These are phyloP conservation scores for Micromys minutus DNA, from an alignment of 2,113 vertebrate genomes.

Conservation along the genomic window DNA sequence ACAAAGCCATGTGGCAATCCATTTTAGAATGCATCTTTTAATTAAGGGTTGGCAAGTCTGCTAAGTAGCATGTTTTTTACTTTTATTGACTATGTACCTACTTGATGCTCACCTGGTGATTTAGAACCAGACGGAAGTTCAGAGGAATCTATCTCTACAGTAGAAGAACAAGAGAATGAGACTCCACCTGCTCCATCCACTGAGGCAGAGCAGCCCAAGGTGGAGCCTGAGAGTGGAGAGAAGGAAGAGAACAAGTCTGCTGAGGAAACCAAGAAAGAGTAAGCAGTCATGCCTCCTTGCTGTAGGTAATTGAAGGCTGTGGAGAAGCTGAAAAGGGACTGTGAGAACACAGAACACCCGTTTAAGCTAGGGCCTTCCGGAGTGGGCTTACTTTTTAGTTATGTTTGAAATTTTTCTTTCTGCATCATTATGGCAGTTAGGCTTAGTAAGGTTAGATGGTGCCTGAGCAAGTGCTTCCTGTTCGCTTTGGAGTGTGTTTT, in stretches of 20 bases:
- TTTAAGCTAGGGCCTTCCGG: background rate
- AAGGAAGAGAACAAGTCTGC: constrained; percentile 87
- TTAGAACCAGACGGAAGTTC: constrained; percentile 90
- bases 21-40: constrained; percentile 20
- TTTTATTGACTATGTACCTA: constrained; percentile 48
- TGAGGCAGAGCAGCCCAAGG: constrained; percentile 85
- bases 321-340: background rate
- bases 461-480: constrained; percentile 12
- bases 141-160: constrained; percentile 91
- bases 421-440: constrained; percentile 6
- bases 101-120: constrained; percentile 47
- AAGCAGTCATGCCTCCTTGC: constrained; percentile 77
- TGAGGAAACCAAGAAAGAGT: constrained; percentile 92
- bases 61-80: constrained; percentile 23
- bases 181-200: constrained; percentile 85
- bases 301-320: background rate
- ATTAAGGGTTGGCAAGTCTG: background rate
- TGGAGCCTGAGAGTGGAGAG: constrained; percentile 82
- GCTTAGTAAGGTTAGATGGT: background rate
- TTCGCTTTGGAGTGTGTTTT: constrained; percentile 24
- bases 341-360: background rate
- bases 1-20: background rate
- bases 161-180: constrained; percentile 89
- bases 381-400: constrained; percentile 1
- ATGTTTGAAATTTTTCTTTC: constrained; percentile 10